These are phyloP conservation scores for Theodoxus fluviatilis DNA, from an alignment of 2,888 invertebrate genomes.

Conservation along the genomic window DNA sequence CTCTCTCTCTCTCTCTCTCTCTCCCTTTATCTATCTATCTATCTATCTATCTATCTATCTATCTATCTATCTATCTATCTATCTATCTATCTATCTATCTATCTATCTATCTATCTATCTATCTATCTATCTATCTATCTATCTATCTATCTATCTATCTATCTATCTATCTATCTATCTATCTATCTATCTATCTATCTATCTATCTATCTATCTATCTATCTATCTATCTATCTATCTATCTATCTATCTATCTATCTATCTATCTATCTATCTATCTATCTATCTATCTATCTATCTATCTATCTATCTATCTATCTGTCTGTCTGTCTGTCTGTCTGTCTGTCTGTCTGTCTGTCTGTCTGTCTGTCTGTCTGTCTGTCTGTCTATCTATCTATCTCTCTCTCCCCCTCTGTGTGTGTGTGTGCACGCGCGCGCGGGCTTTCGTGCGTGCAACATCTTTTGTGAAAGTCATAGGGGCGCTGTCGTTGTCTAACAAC, in stretches of 20 bases:
- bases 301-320: background rate
- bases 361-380: background rate
- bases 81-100: too few relatives aligned
- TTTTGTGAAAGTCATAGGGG: background rate
- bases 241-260: background rate
- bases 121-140: too few relatives aligned
- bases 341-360: constrained; percentile 1
- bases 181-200: background rate
- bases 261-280: background rate
- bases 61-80: too few relatives aligned
- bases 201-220: background rate
- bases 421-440: constrained; percentile 26
- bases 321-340: constrained; percentile 4
- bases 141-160: too few relatives aligned
- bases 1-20: constrained; percentile 1
- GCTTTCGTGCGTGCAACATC: background rate
- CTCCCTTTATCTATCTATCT: background rate
- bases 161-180: too few relatives aligned
- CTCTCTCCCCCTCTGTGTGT: constrained; percentile 9
- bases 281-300: constrained; percentile 1
- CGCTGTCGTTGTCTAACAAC: too few relatives aligned
- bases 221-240: too few relatives aligned
- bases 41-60: too few relatives aligned
- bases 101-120: too few relatives aligned
- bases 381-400: background rate